phyloP scores from a whole-genome alignment of 2,888 invertebrate genomes.

The Chalcis sispes region DNA sequence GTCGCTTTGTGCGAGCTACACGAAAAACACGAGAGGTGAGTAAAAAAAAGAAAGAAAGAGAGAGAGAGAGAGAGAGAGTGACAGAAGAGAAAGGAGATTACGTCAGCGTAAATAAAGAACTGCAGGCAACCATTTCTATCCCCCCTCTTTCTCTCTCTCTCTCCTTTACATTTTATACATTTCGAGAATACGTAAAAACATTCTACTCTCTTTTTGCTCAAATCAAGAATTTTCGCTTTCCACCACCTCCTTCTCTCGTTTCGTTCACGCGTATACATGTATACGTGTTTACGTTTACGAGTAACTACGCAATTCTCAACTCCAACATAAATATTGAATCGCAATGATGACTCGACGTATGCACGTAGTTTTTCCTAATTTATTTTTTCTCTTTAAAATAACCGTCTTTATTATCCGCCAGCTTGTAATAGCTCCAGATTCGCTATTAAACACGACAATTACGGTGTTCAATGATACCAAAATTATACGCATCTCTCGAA shows the following conservation, averaged over 20 bases:
- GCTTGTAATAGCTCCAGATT: no score
- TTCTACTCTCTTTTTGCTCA: no score
- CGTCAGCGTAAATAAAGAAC: constrained; percentile 70
- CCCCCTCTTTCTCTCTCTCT: constrained; percentile 1
- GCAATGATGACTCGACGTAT: constrained; percentile 38
- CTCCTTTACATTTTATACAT: background rate
- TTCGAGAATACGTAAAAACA: no score
- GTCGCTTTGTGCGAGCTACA: no score
- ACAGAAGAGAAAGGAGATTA: constrained; percentile 61
- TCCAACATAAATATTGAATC: constrained; percentile 36
- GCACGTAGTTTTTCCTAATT: background rate
- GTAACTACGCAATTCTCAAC: no score
- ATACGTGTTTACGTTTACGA: no score
- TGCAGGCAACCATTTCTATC: constrained; percentile 34
- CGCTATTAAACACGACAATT: no score
- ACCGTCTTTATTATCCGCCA: background rate
- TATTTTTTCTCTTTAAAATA: background rate
- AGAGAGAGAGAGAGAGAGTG: background rate
- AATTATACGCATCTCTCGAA: no score
- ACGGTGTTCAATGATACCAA: no score
- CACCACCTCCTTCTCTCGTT: background rate
- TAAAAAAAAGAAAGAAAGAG: constrained; percentile 3
- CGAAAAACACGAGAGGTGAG: no score
- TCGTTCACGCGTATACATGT: no score
- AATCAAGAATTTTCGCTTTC: background rate